Evolutionary conservation across 2,113 vertebrate genomes (phyloP).

Genomic region (Alexandromys fortis): DNA sequence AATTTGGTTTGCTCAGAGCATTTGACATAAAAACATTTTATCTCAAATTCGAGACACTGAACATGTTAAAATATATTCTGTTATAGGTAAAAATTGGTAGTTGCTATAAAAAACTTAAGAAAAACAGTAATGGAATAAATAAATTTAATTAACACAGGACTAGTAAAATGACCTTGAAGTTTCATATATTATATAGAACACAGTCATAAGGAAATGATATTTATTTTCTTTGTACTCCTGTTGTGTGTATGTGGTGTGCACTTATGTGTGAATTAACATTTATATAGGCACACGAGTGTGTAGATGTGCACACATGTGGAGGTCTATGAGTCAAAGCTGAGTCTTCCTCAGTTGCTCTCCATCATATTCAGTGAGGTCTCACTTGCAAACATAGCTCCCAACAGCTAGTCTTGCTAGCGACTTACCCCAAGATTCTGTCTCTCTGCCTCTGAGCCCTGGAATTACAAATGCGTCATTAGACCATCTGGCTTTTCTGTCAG

Average conservation of each 20-base stretch:
- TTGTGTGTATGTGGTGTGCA: not conserved
- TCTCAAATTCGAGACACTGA: not conserved
- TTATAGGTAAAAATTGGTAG: not conserved
- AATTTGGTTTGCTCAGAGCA: not conserved
- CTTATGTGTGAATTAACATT: too few relatives aligned
- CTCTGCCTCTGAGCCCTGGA: not conserved
- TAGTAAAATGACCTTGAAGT: slow-evolving; percentile 15
- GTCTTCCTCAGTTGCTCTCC: not conserved
- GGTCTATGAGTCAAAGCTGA: not conserved
- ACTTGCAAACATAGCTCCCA: too few relatives aligned
- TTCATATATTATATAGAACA: not conserved
- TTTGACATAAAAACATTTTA: not conserved
- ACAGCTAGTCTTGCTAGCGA: not conserved
- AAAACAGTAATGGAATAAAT: not conserved
- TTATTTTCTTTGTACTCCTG: not conserved
- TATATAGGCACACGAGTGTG: not conserved
- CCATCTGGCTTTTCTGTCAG: not conserved
- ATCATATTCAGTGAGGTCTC: not conserved
- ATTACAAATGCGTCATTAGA: too few relatives aligned
- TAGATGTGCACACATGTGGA: not conserved
- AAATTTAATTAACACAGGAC: not conserved
- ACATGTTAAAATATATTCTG: not conserved
- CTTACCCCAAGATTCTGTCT: not conserved
- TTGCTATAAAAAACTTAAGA: not conserved
- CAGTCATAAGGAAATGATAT: not conserved